A percentile compares a stretch with the other conserved stretches of the same genome.
Evolutionary conservation across 1,140 invertebrate species (phyloP).

Genomic region (Cydia strobilella): DNA sequence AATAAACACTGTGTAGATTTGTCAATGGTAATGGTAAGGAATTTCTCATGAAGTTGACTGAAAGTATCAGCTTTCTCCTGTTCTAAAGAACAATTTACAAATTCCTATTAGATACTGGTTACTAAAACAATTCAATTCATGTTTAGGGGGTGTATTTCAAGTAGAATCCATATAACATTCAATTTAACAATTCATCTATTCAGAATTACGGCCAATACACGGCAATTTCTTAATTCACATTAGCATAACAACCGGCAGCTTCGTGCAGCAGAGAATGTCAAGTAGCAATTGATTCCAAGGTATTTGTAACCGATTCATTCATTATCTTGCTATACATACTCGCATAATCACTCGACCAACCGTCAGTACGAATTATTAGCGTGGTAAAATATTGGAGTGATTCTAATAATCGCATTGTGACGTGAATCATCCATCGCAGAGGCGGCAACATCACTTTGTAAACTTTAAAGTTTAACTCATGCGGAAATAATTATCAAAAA

Average conservation of each 20-base stretch:
- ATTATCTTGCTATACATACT: slow-evolving; percentile 9
- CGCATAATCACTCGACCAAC: not conserved
- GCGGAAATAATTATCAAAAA: not conserved
- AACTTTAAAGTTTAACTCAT: slow-evolving; percentile 18
- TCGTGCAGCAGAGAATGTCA: not conserved
- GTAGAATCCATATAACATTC: not conserved
- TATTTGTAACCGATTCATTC: slow-evolving; percentile 10
- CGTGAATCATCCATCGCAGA: slow-evolving; percentile 28
- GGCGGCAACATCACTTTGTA: slow-evolving; percentile 26
- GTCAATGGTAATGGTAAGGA: not conserved
- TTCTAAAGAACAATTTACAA: not conserved
- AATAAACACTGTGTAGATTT: not conserved
- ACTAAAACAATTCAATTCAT: not conserved
- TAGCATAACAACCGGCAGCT: slow-evolving; percentile 28
- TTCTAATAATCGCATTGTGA: slow-evolving; percentile 14
- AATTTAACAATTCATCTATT: not conserved
- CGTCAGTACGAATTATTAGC: slow-evolving; percentile 15
- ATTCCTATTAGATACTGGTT: not conserved
- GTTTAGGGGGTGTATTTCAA: no score
- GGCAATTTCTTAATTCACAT: slow-evolving; percentile 10
- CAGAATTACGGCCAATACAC: not conserved
- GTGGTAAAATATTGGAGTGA: slow-evolving; percentile 16
- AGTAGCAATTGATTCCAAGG: slow-evolving; percentile 18
- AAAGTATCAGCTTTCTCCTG: not conserved
- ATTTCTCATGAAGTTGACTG: not conserved